These are phyloP conservation scores for Ashinkailepas kermadecensis DNA, from an alignment of 2,888 invertebrate genomes.

Conservation along the genomic window DNA sequence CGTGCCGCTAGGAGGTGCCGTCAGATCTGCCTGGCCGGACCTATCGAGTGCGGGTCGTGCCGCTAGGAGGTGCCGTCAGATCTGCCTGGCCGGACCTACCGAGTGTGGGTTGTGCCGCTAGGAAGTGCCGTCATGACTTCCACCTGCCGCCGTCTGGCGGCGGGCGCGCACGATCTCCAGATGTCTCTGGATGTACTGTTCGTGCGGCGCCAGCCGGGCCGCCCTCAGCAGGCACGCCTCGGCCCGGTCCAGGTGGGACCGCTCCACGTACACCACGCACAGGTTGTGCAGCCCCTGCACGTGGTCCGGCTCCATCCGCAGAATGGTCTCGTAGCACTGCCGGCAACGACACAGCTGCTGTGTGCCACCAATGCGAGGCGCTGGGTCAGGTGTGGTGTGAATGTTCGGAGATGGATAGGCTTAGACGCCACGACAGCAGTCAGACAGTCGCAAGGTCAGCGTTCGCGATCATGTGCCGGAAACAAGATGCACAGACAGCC, in stretches of 20 bases:
- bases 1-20: neutral
- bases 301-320: slow-evolving; percentile 79
- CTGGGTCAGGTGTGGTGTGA: too few relatives aligned
- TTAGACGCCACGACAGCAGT: too few relatives aligned
- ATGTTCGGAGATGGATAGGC: too few relatives aligned
- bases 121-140: neutral
- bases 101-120: neutral
- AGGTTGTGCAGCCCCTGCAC: slow-evolving; percentile 92
- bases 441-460: too few relatives aligned
- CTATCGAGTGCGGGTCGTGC: neutral
- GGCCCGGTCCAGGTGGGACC: slow-evolving; percentile 74
- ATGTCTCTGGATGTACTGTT: slow-evolving; percentile 84
- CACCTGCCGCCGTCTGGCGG: slow-evolving; percentile 38
- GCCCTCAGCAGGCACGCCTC: slow-evolving; percentile 76
- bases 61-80: neutral
- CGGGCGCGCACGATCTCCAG: slow-evolving; percentile 76
- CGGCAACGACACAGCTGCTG: too few relatives aligned
- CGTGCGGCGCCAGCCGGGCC: slow-evolving; percentile 71
- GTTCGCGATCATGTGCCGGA: too few relatives aligned
- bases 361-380: too few relatives aligned
- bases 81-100: neutral
- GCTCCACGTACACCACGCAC: slow-evolving; percentile 91
- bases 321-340: slow-evolving; percentile 80
- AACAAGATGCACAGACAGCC: too few relatives aligned
- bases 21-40: too few relatives aligned